Percentiles rank a stretch among this genome's conserved stretches.
phyloP scores from a whole-genome alignment of 1,140 invertebrate species.

The Anastatus disparis region DNA sequence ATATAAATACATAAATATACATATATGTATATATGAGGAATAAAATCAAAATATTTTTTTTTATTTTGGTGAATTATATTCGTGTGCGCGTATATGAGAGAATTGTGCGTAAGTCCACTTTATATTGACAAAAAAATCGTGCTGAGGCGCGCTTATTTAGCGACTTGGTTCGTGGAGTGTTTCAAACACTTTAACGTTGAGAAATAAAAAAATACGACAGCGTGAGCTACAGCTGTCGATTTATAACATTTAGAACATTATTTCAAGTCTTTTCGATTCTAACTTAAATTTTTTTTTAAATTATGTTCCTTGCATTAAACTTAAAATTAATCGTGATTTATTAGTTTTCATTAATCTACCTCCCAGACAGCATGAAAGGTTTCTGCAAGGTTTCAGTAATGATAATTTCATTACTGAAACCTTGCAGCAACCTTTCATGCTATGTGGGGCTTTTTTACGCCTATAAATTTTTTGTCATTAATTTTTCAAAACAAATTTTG shows the following conservation, averaged over 20 bases:
- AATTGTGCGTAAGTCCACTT: conserved; percentile 36
- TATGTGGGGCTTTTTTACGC: too few species aligned
- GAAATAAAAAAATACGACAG: conserved; percentile 11
- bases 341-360: too few species aligned
- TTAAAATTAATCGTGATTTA: conserved; percentile 28
- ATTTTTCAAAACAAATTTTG: too few species aligned
- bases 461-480: too few species aligned
- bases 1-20: background rate
- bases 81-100: conserved; percentile 17
- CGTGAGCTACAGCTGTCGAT: background rate
- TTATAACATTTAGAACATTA: conserved; percentile 22
- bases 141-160: conserved; percentile 8
- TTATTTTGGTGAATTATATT: conserved; percentile 8
- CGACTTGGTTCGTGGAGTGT: conserved; percentile 23
- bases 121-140: conserved; percentile 38
- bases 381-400: too few species aligned
- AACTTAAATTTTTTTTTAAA: conserved; percentile 31
- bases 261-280: conserved; percentile 42
- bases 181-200: background rate
- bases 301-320: conserved; percentile 21
- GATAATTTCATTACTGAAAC: too few species aligned
- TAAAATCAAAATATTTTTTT: conserved; percentile 16
- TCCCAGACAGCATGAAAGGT: too few species aligned
- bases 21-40: background rate
- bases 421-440: too few species aligned